phyloP scores from a whole-genome alignment of 2,797 vertebrate genomes.

The Crocidura indochinensis region DNA sequence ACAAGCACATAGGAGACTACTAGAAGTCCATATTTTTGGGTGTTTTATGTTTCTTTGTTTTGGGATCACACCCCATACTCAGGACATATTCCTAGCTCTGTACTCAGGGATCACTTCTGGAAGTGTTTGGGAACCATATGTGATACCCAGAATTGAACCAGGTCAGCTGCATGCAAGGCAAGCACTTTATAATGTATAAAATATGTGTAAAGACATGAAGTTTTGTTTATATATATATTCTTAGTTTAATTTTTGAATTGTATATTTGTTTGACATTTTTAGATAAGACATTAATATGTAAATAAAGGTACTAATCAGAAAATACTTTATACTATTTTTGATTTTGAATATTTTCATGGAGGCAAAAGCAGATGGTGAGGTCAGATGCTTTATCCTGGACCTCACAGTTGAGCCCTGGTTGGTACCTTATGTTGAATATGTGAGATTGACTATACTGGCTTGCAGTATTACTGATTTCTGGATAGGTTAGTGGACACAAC shows the following conservation, averaged over 20 bases:
- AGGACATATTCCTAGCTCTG: no score
- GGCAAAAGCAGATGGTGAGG: background rate
- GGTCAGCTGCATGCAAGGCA: no score
- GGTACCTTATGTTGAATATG: background rate
- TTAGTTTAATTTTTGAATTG: background rate
- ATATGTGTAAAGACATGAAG: background rate
- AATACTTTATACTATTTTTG: background rate
- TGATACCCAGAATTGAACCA: no score
- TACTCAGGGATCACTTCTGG: no score
- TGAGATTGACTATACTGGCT: background rate
- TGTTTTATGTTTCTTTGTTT: background rate
- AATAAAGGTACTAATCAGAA: background rate
- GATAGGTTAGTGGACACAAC: background rate
- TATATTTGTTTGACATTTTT: background rate
- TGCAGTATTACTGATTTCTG: background rate
- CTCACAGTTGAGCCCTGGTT: background rate
- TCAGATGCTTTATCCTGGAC: background rate
- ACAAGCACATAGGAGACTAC: background rate
- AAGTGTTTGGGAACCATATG: no score
- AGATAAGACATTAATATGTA: background rate
- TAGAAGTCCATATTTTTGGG: fast-evolving
- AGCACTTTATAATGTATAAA: background rate
- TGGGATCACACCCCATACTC: no score
- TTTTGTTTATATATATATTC: background rate
- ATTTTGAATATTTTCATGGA: background rate